Evolutionary conservation across 23 tunicate genomes (phyloP).

Genomic region (Halocynthia roretzi): DNA sequence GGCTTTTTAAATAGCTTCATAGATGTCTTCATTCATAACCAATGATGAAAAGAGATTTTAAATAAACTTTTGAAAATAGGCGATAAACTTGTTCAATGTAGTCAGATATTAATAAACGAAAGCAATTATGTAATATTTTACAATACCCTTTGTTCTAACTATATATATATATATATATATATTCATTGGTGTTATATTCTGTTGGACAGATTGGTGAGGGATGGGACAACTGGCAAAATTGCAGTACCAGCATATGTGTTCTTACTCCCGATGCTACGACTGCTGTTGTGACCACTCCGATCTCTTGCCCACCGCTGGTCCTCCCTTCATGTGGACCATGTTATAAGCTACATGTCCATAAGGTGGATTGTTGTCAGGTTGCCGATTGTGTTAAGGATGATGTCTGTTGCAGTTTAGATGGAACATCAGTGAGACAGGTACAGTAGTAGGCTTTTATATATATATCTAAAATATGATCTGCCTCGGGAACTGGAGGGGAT

Average conservation of each 20-base stretch:
- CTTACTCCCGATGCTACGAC: constrained; percentile 30
- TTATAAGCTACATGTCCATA: constrained; percentile 17
- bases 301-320: constrained; percentile 33
- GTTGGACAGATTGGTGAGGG: constrained; percentile 43
- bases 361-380: constrained; percentile 48
- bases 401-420: constrained; percentile 66
- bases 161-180: not conserved
- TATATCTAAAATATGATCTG: too few relatives aligned
- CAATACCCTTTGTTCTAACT: not conserved
- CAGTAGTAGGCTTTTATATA: not conserved
- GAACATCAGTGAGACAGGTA: constrained; percentile 49
- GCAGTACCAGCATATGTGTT: constrained; percentile 28
- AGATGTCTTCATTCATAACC: too few relatives aligned
- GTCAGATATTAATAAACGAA: not conserved
- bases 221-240: constrained; percentile 35
- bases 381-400: constrained; percentile 77
- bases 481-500: too few relatives aligned
- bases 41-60: too few relatives aligned
- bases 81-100: too few relatives aligned
- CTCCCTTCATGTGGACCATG: constrained; percentile 46
- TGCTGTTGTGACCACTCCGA: constrained; percentile 5
- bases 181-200: not conserved
- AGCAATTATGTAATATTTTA: not conserved
- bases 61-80: too few relatives aligned
- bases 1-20: too few relatives aligned